Base-by-base conservation (phyloP, 2,797 vertebrate species). In the Cetoscarus ocellatus region DNA sequence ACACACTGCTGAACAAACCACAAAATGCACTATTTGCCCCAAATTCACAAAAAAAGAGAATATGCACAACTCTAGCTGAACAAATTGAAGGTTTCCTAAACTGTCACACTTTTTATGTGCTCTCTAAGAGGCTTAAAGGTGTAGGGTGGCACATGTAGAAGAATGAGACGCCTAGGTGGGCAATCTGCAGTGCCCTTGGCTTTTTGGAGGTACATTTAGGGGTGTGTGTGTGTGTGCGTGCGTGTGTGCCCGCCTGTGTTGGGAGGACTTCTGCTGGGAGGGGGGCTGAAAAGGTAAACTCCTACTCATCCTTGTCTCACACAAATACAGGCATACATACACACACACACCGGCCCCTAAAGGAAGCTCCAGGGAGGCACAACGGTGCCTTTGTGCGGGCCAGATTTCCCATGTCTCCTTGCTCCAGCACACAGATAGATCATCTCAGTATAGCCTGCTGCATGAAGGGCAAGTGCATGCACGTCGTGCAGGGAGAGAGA, bases 401-500 rank as follows among this genome's bases (percentile, higher is more conserved):
- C 88, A 90, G 87, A 90, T 91, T 87, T 89, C 81, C 91, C 85
- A 87, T 89, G 90, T 91, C 87, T 91, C 88, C 85, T 74, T 91
- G 82, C 84, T 89, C 84, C 60, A 63, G 78, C 87, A 87, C 89
- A 89, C 88, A 88, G 85, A 92, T 88, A 91, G 90, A 93, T 93
- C 90, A 91, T 91, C 88, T 85, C 75, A 75, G 83, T 80, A 65
- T 62, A 82, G 87, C 84, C 83, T 74, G 76, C 87, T 83, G 88
- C 77, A 91, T 90, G 86, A 92, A 91, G 89, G 93, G 92, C 93
- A 93, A 93, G 94, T 94, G 90, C 83, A 87, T 87, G 90, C 93
- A 94, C 4, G 93, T 80, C 49, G 45, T 55, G 62, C 64, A 80
- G 77, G 65, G 67, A 48, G 70, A 48, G 70, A 67, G 18, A n/a